A percentile compares a stretch with the other conserved stretches of the same genome.
phyloP scores from a whole-genome alignment of 2,113 vertebrate species.

The Capreolus pygargus region DNA sequence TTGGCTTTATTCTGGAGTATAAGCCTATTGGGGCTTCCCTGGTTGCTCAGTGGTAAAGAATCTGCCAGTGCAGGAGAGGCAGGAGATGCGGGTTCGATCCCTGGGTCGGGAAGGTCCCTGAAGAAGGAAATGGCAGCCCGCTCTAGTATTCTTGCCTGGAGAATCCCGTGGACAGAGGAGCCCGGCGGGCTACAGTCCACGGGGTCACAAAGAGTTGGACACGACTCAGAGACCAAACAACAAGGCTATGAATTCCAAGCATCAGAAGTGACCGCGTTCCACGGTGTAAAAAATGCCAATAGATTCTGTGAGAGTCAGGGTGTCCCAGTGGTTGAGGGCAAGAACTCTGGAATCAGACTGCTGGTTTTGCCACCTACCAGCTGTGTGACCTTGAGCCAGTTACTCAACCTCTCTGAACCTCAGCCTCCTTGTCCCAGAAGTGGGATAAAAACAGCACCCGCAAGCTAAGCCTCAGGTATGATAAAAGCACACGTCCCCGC shows the following conservation, averaged over 20 bases:
- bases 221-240: neutral
- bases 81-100: neutral
- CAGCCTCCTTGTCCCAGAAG: neutral
- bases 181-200: neutral
- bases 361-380: neutral
- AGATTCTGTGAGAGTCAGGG: neutral
- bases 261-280: neutral
- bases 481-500: no score
- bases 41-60: neutral
- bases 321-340: neutral
- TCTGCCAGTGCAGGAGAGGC: neutral
- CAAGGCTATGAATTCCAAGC: neutral
- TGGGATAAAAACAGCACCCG: neutral
- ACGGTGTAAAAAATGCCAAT: neutral
- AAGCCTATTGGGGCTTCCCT: neutral
- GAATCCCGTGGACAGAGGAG: neutral
- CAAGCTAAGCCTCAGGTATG: rapidly evolving
- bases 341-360: neutral
- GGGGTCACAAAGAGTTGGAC: neutral
- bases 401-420: neutral
- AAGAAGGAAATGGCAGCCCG: neutral
- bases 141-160: neutral
- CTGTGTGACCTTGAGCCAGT: neutral
- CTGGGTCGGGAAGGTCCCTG: neutral
- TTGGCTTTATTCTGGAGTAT: neutral